Evolutionary conservation across 2,797 vertebrate genomes (phyloP), one percentile per base, ranked within the genome.

Genomic region (Xiphorhynchus erythropygius): DNA sequence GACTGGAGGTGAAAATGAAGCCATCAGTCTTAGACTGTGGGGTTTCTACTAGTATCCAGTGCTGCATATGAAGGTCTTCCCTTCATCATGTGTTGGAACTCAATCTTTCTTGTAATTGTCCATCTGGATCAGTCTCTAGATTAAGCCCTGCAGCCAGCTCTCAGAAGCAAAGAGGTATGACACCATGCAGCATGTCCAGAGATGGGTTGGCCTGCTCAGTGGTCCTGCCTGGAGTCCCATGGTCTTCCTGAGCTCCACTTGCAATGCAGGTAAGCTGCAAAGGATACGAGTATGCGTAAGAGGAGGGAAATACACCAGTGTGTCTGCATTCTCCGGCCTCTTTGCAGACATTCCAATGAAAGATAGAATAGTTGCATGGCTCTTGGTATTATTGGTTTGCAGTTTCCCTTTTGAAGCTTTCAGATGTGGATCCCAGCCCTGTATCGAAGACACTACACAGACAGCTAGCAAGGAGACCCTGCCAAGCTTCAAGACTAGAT

Each of bases 81-180:
- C 17, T 35, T 44, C 13, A 13, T 52, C 1, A 4, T 28, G 5
- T 44, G 23, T 17, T 37, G 8, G 8, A 89, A 62, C 41, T 63
- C 71, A 69, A 33, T 93, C 87, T 96, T 93, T 90, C 65, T 79
- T 32, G 13, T 96, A 96, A 78, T 93, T 94, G 76, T 94, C 57
- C 47, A 25, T 9, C 84, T 80, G 95, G 91, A 80, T 87, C 89
- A 87, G 68, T 88, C 81, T 25, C 11, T 67, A 91, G 73, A 75
- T 93, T 17, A 46, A 86, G 81, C 39, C 60, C 35, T 75, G 71
- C 89, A 94, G 92, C 90, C 76, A 94, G 77, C 80, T 81, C 59
- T 84, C 88, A 56, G 46, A 92, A 94, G 76, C 86, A 75, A 15
- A 68, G 94, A 92, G 80, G 41, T 93, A 77, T 96, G 91, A 87